Evolutionary conservation across 2,113 vertebrate genomes (phyloP), one percentile per base, ranked within the genome.

Genomic region (Myiozetetes cayanensis): DNA sequence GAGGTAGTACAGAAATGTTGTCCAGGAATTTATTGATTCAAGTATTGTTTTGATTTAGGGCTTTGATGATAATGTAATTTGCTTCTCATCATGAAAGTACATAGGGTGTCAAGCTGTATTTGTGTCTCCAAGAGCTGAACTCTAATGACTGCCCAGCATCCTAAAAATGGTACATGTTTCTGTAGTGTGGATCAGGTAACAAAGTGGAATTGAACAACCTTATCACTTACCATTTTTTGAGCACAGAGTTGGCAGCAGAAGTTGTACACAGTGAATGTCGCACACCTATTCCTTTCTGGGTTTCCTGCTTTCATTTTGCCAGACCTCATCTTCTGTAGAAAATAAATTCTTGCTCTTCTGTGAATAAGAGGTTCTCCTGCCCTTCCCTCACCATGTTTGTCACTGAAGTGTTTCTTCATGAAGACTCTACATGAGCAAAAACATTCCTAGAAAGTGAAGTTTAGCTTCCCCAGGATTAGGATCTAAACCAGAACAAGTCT

Each of bases 371-470:
- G 62, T 89, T 30, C 47, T 78, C 24, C 63, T 71, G 46, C 73
- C n/a, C 50, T 92, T 23, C 8, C n/a, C 63, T 39, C 4, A 2
- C 63, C 0, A 2, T 21, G 43, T 85, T 63, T 68, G 63, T 85
- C 52, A n/a, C 43, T 66, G 67, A 62, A 83, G 87, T 93, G 55
- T 97, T 97, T 94, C 93, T 83, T 93, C 83, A 86, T 94, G 96
- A 95, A 93, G 58, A 88, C 81, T 21, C 46, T 77, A 80, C 78
- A 62, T 77, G 82, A 91, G 87, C 59, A 71, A 83, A 92, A 94
- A 87, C 93, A 85, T 91, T 93, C 85, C 89, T 94, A 73, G 87
- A 95, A 97, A 94, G 87, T 95, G 85, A 96, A 93, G 67, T 83
- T 96, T 65, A 75, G 81, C 81, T 89, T 95, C 49, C 74, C 86